These are phyloP conservation scores for Epinotia ramella DNA, from an alignment of 2,888 invertebrate genomes.

Conservation along the genomic window DNA sequence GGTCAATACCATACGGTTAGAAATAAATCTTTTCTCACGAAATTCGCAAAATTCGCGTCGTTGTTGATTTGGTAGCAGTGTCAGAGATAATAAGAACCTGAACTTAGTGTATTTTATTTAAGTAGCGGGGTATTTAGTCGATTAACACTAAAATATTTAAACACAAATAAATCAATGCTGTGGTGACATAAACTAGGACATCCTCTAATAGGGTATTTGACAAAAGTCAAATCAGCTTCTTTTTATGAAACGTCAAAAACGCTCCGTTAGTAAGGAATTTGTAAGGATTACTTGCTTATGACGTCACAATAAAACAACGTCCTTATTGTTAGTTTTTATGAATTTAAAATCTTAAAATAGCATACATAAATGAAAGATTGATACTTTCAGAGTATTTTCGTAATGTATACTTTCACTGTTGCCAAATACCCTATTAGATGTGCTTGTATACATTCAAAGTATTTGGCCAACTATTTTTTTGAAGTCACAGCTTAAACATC, in stretches of 20 bases:
- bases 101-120: neutral
- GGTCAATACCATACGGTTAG: slow-evolving; percentile 29
- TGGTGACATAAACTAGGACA: neutral
- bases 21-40: slow-evolving; percentile 23
- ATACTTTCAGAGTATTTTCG: no score
- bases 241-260: no score
- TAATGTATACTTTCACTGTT: no score
- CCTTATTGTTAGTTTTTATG: no score
- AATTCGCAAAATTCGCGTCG: slow-evolving; percentile 24
- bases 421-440: no score
- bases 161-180: neutral
- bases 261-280: no score
- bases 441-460: neutral
- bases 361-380: no score
- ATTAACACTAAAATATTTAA: neutral
- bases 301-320: no score
- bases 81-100: slow-evolving; percentile 14
- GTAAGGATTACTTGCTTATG: no score
- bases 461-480: neutral
- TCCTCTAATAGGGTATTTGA: no score
- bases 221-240: no score
- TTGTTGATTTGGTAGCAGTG: neutral
- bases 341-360: no score
- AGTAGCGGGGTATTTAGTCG: neutral
- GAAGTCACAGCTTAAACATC: neutral